A percentile compares a stretch with the other conserved stretches of the same genome.
Evolutionary conservation across 2,113 vertebrate species (phyloP).

Genomic region (Dendrocopos noguchii): DNA sequence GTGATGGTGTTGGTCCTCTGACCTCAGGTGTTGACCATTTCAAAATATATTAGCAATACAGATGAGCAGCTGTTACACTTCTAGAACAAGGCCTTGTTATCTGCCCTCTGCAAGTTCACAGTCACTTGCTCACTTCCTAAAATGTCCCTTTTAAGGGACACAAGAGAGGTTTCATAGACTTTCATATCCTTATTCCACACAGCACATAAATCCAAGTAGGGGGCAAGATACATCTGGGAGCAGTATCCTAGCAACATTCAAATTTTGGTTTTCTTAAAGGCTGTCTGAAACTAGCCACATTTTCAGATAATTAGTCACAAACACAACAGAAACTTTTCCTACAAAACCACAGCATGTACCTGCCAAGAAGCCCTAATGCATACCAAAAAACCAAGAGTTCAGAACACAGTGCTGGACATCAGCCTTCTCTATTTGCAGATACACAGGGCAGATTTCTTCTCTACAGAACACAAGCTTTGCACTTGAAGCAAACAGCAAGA

Average conservation of each 20-base stretch:
- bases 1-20: neutral
- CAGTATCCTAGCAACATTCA: neutral
- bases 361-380: neutral
- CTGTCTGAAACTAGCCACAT: neutral
- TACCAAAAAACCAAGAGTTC: neutral
- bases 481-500: neutral
- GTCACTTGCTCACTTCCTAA: neutral
- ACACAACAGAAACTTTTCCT: neutral
- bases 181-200: neutral
- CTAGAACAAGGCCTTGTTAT: neutral
- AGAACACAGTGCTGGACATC: neutral
- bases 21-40: neutral
- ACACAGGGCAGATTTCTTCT: neutral
- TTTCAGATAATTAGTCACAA: neutral
- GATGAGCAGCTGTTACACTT: neutral
- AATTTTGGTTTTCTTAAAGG: neutral
- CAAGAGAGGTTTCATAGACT: neutral
- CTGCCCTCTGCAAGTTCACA: neutral
- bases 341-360: neutral
- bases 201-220: neutral
- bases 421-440: neutral
- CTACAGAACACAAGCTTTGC: neutral
- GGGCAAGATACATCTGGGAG: neutral
- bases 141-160: neutral
- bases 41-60: neutral